phyloP scores from a whole-genome alignment of 2,113 vertebrate genomes.

The Dicaeum eximium region DNA sequence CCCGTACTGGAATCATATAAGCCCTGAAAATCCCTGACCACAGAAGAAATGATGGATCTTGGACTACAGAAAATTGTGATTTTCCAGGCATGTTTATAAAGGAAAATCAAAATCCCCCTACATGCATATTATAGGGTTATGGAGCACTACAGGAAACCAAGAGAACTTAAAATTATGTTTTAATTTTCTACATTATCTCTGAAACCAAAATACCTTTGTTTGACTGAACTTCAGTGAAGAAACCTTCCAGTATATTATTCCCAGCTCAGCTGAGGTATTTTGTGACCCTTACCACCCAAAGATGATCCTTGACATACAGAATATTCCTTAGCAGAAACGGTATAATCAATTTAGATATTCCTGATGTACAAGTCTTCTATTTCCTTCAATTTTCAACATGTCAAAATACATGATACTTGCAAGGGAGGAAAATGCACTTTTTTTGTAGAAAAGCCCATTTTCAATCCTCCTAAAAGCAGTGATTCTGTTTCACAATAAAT shows the following conservation, averaged over 20 bases:
- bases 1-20: neutral
- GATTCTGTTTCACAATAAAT: neutral
- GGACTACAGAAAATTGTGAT: neutral
- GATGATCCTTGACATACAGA: neutral
- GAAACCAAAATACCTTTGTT: neutral
- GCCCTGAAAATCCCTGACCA: neutral
- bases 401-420: neutral
- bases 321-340: neutral
- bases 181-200: neutral
- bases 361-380: neutral
- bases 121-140: neutral
- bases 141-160: neutral
- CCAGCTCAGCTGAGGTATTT: neutral
- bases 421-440: neutral
- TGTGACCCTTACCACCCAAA: neutral
- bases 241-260: neutral
- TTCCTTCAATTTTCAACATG: neutral
- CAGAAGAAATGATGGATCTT: neutral
- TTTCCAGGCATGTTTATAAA: neutral
- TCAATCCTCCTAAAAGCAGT: neutral
- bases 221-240: neutral
- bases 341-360: neutral
- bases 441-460: neutral
- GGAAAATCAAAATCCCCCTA: neutral
- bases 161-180: neutral